Percentiles rank a stretch among this genome's conserved stretches.
phyloP scores from a whole-genome alignment of 2,888 invertebrate species.

The Megastigmus dorsalis region DNA sequence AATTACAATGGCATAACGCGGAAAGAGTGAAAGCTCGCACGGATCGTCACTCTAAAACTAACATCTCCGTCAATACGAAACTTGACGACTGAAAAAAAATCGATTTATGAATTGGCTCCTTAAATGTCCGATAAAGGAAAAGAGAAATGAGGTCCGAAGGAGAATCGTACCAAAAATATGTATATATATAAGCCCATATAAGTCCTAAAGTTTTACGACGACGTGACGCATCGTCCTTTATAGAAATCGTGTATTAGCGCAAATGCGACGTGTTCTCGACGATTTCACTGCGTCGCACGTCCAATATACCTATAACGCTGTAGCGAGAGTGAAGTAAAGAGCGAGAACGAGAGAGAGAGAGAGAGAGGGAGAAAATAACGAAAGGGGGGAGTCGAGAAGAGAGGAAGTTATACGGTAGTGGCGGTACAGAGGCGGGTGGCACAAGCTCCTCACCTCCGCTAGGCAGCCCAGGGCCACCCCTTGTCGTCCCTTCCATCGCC shows the following conservation, averaged over 20 bases:
- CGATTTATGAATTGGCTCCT: neutral
- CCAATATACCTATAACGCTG: too few species aligned
- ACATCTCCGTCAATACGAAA: too few species aligned
- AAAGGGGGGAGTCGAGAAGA: neutral
- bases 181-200: neutral
- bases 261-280: conserved; percentile 22
- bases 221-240: neutral
- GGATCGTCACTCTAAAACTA: too few species aligned
- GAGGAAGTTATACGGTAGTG: conserved; percentile 4
- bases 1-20: too few species aligned
- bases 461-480: conserved; percentile 54
- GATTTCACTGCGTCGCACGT: neutral
- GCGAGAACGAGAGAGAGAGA: too few species aligned
- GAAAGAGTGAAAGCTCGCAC: too few species aligned
- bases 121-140: neutral
- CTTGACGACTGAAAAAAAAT: too few species aligned
- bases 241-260: conserved; percentile 5
- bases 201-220: conserved; percentile 26
- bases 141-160: neutral
- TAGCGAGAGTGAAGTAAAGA: too few species aligned
- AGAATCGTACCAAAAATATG: neutral
- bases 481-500: conserved; percentile 60
- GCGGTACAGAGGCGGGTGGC: neutral
- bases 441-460: conserved; percentile 35
- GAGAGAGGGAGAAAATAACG: neutral